Evolutionary conservation across 2,113 vertebrate species (phyloP).

Genomic region (Aramus guarauna): DNA sequence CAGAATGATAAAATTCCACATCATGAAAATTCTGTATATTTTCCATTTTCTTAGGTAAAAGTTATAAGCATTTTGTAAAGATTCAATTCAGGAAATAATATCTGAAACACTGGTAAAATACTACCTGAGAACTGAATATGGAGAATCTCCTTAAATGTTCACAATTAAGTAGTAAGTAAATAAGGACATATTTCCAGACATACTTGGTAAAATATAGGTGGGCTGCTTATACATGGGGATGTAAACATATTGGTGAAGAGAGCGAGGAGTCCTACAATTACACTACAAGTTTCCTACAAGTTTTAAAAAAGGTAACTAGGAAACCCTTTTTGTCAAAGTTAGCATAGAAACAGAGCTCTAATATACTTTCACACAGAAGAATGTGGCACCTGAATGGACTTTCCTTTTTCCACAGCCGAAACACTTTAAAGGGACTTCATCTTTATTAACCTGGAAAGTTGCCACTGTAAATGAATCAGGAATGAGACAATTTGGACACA

Average conservation of each 20-base stretch:
- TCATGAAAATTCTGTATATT: background rate
- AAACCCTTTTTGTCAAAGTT: background rate
- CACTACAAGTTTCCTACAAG: background rate
- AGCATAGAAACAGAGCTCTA: background rate
- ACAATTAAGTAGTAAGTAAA: background rate
- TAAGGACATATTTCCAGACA: background rate
- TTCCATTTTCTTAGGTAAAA: background rate
- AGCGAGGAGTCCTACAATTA: background rate
- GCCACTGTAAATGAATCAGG: background rate
- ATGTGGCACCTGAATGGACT: background rate
- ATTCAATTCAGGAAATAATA: background rate
- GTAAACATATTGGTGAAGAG: background rate
- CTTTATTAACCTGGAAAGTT: background rate
- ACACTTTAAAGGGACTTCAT: background rate
- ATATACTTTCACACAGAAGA: background rate
- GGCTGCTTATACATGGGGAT: background rate
- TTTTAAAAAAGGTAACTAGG: background rate
- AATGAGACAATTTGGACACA: background rate
- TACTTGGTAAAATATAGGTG: background rate
- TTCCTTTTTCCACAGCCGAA: background rate
- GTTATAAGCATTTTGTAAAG: background rate
- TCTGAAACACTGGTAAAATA: background rate
- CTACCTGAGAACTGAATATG: background rate
- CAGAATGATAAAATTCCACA: background rate
- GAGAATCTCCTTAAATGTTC: background rate